Conservation (phyloP, 30 jellyfish, hydroid and myxozoan genomes). For the Turritopsis rubra region DNA sequence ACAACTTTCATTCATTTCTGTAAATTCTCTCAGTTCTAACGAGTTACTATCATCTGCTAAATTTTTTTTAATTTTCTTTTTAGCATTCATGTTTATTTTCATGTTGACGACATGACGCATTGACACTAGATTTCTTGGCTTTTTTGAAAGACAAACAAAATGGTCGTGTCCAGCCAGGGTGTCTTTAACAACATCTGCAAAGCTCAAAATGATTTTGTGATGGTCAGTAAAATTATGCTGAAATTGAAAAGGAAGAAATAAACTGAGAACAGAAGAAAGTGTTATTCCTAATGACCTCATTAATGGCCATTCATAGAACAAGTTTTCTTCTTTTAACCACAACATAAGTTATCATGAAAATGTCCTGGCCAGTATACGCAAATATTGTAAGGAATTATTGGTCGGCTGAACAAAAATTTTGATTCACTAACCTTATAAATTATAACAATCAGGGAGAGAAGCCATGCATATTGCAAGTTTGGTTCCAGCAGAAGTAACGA, state of each 20-base stretch:
- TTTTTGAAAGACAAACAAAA: not conserved
- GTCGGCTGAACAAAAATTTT: too few species aligned
- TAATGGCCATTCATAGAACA: not conserved
- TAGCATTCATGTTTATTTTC: not conserved
- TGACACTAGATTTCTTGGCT: slow-evolving; percentile 6
- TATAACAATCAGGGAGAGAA: slow-evolving; percentile 56
- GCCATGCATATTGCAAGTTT: slow-evolving; percentile 71
- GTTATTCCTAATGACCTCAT: not conserved
- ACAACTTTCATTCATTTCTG: not conserved
- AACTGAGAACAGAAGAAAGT: too few species aligned
- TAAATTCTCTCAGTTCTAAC: not conserved
- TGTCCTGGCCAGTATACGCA: too few species aligned
- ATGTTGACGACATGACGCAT: slow-evolving; percentile 14
- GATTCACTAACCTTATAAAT: slow-evolving; percentile 86
- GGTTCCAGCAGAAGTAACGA: slow-evolving; percentile 48
- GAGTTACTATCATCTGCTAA: not conserved
- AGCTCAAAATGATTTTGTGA: slow-evolving; percentile 11
- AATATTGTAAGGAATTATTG: too few species aligned
- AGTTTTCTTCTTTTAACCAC: not conserved
- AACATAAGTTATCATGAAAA: not conserved
- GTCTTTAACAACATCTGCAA: slow-evolving; percentile 17
- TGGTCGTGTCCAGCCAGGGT: slow-evolving; percentile 27
- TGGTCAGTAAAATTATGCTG: slow-evolving; percentile 26
- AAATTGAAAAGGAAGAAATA: not conserved
- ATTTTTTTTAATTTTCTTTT: slow-evolving; percentile 3